These are phyloP conservation scores for Crax fasciolata DNA, from an alignment of 2,797 vertebrate species.

Conservation along the genomic window DNA sequence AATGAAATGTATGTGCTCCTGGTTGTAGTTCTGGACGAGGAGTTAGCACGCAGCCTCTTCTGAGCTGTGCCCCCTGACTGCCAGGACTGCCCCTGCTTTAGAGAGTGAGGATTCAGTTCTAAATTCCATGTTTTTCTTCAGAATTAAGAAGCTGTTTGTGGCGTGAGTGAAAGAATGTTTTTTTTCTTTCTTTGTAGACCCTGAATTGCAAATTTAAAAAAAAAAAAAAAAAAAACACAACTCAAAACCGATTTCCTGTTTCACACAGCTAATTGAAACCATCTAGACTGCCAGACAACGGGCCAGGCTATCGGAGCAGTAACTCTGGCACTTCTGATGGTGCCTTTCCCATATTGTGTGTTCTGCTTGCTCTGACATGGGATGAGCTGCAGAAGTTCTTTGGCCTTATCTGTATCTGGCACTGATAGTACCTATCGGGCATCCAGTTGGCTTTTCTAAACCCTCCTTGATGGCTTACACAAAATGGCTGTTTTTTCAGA, in stretches of 20 bases:
- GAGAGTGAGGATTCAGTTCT: background rate
- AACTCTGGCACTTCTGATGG: background rate
- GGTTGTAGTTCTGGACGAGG: background rate
- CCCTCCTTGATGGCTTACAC: background rate
- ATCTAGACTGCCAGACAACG: background rate
- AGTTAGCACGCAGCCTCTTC: background rate
- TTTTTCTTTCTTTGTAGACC: background rate
- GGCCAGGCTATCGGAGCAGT: background rate
- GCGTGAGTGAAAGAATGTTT: background rate
- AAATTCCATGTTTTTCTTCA: background rate
- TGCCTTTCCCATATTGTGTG: background rate
- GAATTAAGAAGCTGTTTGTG: background rate
- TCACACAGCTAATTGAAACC: background rate
- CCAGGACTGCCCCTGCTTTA: background rate
- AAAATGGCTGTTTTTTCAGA: background rate
- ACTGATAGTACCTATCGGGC: background rate
- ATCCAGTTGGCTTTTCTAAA: background rate
- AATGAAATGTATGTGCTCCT: background rate
- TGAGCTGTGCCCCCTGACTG: background rate
- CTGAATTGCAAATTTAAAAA: background rate
- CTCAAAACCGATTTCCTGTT: background rate
- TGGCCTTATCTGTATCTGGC: background rate
- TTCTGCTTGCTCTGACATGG: rapidly evolving
- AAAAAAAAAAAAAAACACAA: too few species aligned
- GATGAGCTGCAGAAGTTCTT: background rate